phyloP scores from a whole-genome alignment of 2,888 invertebrate species.

The Drosophila atripex region DNA sequence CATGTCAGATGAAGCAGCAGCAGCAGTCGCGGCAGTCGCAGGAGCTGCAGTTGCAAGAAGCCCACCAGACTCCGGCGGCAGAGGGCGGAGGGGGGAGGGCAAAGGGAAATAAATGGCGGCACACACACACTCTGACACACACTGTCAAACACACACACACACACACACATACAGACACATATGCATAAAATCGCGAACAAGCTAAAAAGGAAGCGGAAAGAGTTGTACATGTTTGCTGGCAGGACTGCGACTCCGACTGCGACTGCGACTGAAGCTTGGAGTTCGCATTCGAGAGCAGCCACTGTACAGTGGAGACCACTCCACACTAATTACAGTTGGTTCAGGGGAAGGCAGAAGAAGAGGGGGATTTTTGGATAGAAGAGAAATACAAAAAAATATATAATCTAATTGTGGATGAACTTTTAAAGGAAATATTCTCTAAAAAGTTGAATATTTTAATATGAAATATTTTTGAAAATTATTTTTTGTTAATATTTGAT shows the following conservation, averaged over 20 bases:
- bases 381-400: too few species aligned
- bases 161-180: constrained; percentile 13
- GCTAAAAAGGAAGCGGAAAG: constrained; percentile 67
- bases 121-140: constrained; percentile 25
- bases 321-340: not conserved
- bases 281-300: constrained; percentile 24
- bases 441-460: too few species aligned
- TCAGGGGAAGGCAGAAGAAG: too few species aligned
- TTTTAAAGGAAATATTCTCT: too few species aligned
- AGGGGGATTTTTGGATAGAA: too few species aligned
- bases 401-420: too few species aligned
- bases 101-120: constrained; percentile 62
- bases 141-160: constrained; percentile 6
- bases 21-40: constrained; percentile 37
- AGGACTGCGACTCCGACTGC: constrained; percentile 40
- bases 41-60: constrained; percentile 14
- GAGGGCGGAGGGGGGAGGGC: not conserved
- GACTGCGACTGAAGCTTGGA: constrained; percentile 36
- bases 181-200: constrained; percentile 46
- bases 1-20: constrained; percentile 76
- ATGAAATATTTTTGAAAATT: too few species aligned
- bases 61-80: constrained; percentile 20
- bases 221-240: constrained; percentile 59
- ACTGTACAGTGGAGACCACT: constrained; percentile 25
- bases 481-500: too few species aligned